Evolutionary conservation across 2,797 vertebrate genomes (phyloP).

Genomic region (Ceyx erithaca): DNA sequence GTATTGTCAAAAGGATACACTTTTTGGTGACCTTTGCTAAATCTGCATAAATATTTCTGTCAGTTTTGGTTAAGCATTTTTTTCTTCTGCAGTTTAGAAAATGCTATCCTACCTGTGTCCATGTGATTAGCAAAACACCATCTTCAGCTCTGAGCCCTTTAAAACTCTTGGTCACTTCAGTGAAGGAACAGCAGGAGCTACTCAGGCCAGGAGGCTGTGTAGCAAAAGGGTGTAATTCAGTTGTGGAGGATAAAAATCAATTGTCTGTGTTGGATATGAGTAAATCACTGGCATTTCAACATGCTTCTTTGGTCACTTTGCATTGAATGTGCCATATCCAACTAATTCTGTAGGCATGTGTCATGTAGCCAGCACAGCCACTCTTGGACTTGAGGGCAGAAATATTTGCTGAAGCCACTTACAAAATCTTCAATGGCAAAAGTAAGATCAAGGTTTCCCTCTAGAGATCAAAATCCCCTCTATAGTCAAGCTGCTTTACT

Average conservation of each 20-base stretch:
- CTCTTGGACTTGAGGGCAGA: background rate
- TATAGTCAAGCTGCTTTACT: background rate
- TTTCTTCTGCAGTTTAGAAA: background rate
- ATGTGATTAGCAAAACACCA: background rate
- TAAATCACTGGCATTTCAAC: background rate
- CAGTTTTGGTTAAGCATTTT: background rate
- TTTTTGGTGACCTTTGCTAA: background rate
- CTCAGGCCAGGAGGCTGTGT: background rate
- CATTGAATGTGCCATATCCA: background rate
- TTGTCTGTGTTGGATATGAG: background rate
- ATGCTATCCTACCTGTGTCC: background rate
- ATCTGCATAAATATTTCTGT: conserved; percentile 2
- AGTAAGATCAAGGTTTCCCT: background rate
- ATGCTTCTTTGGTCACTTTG: background rate
- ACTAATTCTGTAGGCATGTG: background rate
- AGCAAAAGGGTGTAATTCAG: background rate
- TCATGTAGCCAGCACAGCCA: background rate
- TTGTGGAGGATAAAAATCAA: background rate
- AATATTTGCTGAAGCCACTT: background rate
- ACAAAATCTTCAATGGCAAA: background rate
- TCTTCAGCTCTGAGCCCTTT: background rate
- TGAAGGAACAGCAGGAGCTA: background rate
- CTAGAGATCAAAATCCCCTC: background rate
- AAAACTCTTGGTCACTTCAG: background rate
- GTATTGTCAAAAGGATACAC: background rate